A percentile compares a stretch with the other conserved stretches of the same genome.
Conservation (phyloP, 1,140 invertebrate species). For the Spodoptera frugiperda region DNA sequence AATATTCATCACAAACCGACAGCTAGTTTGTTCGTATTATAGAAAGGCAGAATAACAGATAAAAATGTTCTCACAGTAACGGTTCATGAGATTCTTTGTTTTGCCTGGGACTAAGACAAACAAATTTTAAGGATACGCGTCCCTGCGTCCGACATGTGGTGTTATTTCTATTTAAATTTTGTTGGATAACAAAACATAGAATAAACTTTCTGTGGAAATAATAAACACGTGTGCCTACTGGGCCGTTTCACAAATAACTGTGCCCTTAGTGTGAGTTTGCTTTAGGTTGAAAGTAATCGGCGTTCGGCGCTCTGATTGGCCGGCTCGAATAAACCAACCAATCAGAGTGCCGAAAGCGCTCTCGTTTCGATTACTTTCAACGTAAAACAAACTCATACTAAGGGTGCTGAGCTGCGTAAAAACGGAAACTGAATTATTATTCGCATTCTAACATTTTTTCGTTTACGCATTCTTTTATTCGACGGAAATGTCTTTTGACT, state of each 20-base stretch:
- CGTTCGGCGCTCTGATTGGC: too few species aligned
- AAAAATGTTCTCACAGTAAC: slow-evolving; percentile 54
- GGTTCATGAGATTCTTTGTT: slow-evolving; percentile 51
- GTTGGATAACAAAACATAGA: slow-evolving; percentile 55
- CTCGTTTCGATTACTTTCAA: too few species aligned
- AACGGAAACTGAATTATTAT: slow-evolving; percentile 25
- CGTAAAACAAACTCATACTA: too few species aligned
- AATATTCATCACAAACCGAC: slow-evolving; percentile 26
- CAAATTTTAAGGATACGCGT: slow-evolving; percentile 53
- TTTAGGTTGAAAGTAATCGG: too few species aligned
- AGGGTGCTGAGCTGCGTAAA: too few species aligned
- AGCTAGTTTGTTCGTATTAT: slow-evolving; percentile 7
- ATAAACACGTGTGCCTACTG: slow-evolving; percentile 50
- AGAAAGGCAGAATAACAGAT: slow-evolving; percentile 56
- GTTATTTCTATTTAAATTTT: slow-evolving; percentile 60
- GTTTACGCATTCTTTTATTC: slow-evolving; percentile 13
- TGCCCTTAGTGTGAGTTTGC: neutral
- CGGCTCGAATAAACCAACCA: too few species aligned
- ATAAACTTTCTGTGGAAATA: slow-evolving; percentile 58
- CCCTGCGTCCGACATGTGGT: slow-evolving; percentile 53
- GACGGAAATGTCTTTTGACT: neutral
- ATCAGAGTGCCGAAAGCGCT: too few species aligned
- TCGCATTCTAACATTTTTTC: slow-evolving; percentile 23
- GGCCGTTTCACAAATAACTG: slow-evolving; percentile 17
- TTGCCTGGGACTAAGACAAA: slow-evolving; percentile 55